Conservation (phyloP, 2,797 vertebrate genomes). For the Neomorphus geoffroyi region DNA sequence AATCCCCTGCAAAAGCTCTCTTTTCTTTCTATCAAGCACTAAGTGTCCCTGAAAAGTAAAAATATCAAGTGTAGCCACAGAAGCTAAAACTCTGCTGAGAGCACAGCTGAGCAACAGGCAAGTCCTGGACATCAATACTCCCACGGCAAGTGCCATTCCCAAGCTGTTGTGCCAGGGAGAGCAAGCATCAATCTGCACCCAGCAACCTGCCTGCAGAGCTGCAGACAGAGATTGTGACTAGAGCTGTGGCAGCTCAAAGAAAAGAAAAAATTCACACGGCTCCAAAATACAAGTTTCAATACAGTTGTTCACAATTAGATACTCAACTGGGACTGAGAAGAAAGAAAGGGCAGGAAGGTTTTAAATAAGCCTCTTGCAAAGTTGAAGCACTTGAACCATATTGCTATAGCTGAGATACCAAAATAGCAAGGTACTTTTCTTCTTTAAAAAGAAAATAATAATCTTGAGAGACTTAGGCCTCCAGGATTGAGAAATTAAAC, state of each 20-base stretch:
- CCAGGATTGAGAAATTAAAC: neutral
- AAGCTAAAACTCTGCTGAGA: neutral
- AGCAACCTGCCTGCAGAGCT: neutral
- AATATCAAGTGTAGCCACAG: neutral
- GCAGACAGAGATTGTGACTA: neutral
- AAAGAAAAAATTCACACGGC: neutral
- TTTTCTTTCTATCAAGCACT: neutral
- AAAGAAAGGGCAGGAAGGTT: neutral
- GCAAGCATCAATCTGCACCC: neutral
- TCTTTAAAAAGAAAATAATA: accelerated
- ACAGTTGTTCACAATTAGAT: neutral
- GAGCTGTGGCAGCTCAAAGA: neutral
- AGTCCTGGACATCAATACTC: neutral
- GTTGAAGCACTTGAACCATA: neutral
- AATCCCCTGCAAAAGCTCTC: neutral
- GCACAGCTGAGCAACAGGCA: accelerated
- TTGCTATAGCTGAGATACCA: neutral
- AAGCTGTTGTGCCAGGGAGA: neutral
- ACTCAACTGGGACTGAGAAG: neutral
- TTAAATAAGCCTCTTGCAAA: neutral
- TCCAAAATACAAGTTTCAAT: neutral
- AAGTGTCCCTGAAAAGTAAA: neutral
- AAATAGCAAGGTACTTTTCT: accelerated
- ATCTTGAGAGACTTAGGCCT: no score
- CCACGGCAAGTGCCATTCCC: neutral